Percentiles rank a stretch among this genome's conserved stretches.
Conservation (phyloP, 2,113 vertebrate genomes). For the Marmota flaviventris region DNA sequence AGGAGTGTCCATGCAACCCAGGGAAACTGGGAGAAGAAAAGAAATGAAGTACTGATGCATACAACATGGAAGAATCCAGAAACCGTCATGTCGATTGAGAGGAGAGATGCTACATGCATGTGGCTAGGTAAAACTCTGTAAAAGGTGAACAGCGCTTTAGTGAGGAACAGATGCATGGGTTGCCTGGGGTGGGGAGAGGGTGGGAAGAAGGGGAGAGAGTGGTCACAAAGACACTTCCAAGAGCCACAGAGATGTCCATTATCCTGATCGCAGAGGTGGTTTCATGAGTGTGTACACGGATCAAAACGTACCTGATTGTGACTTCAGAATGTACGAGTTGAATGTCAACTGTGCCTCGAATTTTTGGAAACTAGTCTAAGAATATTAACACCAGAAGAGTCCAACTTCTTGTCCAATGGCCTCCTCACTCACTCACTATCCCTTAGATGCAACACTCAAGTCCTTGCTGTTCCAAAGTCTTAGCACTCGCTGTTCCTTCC, state of each 20-base stretch:
- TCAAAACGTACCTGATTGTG: neutral
- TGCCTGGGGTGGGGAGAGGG: neutral
- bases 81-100: neutral
- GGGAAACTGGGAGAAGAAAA: neutral
- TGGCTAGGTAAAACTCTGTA: neutral
- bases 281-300: neutral
- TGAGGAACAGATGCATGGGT: neutral
- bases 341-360: neutral
- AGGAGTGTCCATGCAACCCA: neutral
- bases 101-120: neutral
- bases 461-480: neutral
- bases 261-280: neutral
- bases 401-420: neutral
- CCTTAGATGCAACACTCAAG: accelerated
- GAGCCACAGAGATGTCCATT: neutral
- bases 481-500: neutral
- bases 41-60: neutral
- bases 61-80: neutral
- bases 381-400: neutral
- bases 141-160: neutral
- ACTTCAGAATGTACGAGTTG: neutral
- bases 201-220: accelerated
- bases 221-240: neutral
- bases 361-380: neutral
- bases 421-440: neutral